phyloP scores from a whole-genome alignment of 2,888 invertebrate genomes.

The Pachycephus smyrnensis region DNA sequence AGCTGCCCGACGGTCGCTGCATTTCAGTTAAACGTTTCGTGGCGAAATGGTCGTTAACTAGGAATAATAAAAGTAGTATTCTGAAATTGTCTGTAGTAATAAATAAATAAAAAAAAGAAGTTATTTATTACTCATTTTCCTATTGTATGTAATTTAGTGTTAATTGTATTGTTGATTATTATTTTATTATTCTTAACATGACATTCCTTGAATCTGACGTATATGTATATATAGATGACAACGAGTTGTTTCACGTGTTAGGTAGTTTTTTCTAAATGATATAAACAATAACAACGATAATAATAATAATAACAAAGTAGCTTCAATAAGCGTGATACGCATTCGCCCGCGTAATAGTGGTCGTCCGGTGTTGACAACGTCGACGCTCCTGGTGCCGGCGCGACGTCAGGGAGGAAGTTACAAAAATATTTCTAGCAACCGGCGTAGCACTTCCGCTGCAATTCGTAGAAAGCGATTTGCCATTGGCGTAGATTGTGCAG shows the following conservation, averaged over 20 bases:
- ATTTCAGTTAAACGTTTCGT: not conserved
- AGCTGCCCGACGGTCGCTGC: not conserved
- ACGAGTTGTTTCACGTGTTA: not conserved
- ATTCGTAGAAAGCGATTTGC: not conserved
- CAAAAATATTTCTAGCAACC: constrained; percentile 9
- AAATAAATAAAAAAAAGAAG: no score
- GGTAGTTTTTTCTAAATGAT: constrained; percentile 3
- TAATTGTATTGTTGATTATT: not conserved
- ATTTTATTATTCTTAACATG: not conserved
- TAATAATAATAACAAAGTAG: not conserved
- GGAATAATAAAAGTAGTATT: not conserved
- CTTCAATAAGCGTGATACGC: constrained; percentile 29
- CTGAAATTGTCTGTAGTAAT: not conserved
- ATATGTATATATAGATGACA: no score
- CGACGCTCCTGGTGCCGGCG: not conserved
- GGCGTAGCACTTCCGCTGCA: not conserved
- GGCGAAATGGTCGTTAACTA: not conserved
- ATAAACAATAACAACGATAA: not conserved
- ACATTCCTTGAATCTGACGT: no score
- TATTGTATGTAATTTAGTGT: no score
- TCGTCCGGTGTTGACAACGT: constrained; percentile 24
- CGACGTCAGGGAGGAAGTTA: not conserved
- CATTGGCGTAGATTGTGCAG: not conserved
- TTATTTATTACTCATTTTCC: no score
- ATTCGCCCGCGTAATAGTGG: constrained; percentile 21